These are phyloP conservation scores for Rhinella marina DNA, from an alignment of 2,797 vertebrate genomes.

Conservation along the genomic window DNA sequence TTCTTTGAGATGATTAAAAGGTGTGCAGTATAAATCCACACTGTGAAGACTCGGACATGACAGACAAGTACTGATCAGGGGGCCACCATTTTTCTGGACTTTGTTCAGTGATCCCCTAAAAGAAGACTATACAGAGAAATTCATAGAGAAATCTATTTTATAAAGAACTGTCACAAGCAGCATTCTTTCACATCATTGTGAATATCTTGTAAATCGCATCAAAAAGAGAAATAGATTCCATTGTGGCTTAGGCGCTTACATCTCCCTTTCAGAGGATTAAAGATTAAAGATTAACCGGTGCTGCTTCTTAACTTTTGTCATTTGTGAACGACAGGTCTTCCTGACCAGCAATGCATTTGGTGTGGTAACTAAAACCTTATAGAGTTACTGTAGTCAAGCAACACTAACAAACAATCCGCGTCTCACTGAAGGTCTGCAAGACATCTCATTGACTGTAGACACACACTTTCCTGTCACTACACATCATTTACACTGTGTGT, in stretches of 20 bases:
- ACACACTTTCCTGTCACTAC: neutral
- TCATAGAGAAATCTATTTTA: neutral
- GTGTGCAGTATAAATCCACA: no score
- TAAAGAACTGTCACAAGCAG: neutral
- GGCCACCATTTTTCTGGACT: neutral
- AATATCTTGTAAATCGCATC: neutral
- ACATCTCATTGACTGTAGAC: neutral
- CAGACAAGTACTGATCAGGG: no score
- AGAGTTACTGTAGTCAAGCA: constrained; percentile 24
- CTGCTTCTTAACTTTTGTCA: constrained; percentile 24
- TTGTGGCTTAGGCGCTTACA: neutral
- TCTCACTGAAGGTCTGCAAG: constrained; percentile 8
- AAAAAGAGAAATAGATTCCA: neutral
- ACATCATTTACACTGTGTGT: constrained; percentile 9
- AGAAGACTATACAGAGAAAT: neutral
- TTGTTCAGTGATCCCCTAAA: neutral
- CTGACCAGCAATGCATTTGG: neutral
- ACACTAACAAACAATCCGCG: constrained; percentile 43
- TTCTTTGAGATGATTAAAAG: no score
- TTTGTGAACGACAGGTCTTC: constrained; percentile 4
- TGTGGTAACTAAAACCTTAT: constrained; percentile 46
- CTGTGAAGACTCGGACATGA: no score
- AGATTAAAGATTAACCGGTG: neutral
- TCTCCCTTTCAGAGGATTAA: constrained; percentile 20
- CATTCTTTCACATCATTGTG: neutral